Base-by-base conservation (phyloP, 1,140 invertebrate genomes). In the Listronotus bonariensis region DNA sequence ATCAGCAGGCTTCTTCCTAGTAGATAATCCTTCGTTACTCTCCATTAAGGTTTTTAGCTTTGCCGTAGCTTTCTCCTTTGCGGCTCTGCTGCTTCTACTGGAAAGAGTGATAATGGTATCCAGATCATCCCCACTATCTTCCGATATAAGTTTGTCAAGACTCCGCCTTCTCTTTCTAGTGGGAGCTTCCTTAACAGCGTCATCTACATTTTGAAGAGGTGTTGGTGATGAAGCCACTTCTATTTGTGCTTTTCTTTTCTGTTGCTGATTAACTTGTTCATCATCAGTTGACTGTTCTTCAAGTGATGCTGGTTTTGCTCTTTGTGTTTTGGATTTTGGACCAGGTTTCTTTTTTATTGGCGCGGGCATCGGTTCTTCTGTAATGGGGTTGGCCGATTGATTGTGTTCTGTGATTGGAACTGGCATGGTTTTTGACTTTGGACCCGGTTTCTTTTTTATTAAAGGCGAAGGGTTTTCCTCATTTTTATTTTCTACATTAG, bases 11-110 rank as follows among this genome's bases (percentile, higher is more conserved):
- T 11, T 34, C 36, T 57, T 65, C 1, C 12, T 49, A 4, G 31
- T 56, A 12, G 12, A 14, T 43, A 18, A 8, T 6, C 15, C 36
- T 20, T 62, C 57, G 38, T 32, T 57, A 31, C 17, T 48, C 63
- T 71, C 67, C 64, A 66, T 66, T 20, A 63, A 40, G 15, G 15
- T 40, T 45, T 68, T 67, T 10, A 68, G 26, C 43, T 71, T 70
- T 36, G 55, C 69, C 7, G 56, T 60, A 20, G 65, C 69, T 54
- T 67, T 66, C 32, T 61, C 67, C 31, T 70, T 70, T 12, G 67
- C 71, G 0, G 65, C 67, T 32, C 68, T 49, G 34, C 48, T 65
- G 20, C 46, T 65, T 42, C 67, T 58, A n/a, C 54, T 60, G 10
- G 64, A 66, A 36, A 66, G 42, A 49, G 55, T 60, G n/a, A 66